Evolutionary conservation across 30 jellyfish, hydroid and myxozoan genomes (phyloP).

Genomic region (Phacellophora camtschatica): DNA sequence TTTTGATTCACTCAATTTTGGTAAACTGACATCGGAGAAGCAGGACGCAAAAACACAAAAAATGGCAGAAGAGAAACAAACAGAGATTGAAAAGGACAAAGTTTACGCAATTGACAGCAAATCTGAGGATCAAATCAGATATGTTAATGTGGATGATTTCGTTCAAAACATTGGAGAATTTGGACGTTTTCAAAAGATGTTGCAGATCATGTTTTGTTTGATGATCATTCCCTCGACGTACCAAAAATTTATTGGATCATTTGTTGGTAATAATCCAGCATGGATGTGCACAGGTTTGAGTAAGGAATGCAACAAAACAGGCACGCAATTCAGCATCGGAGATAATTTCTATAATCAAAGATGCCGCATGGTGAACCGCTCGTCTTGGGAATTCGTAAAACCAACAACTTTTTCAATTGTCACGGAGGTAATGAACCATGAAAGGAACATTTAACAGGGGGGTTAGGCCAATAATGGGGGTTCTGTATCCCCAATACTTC

Average conservation of each 20-base stretch:
- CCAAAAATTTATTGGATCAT: slow-evolving; percentile 77
- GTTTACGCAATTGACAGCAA: too few species aligned
- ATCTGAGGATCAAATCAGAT: too few species aligned
- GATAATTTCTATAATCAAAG: slow-evolving; percentile 38
- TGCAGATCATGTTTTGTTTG: slow-evolving; percentile 64
- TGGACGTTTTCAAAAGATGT: slow-evolving; percentile 65
- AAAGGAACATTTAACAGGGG: too few species aligned
- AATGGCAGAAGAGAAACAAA: too few species aligned
- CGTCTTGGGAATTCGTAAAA: slow-evolving; percentile 71
- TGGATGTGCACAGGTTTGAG: slow-evolving; percentile 69
- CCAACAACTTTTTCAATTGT: slow-evolving; percentile 81
- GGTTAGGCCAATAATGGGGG: too few species aligned
- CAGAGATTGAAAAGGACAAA: too few species aligned
- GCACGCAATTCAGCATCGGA: not conserved
- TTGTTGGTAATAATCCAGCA: slow-evolving; percentile 72
- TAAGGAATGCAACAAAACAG: slow-evolving; percentile 73
- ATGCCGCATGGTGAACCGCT: slow-evolving; percentile 62
- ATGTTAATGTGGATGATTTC: slow-evolving; percentile 75
- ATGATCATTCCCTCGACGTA: slow-evolving; percentile 79
- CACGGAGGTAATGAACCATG: slow-evolving; percentile 86
- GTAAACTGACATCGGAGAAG: too few species aligned
- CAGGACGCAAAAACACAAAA: too few species aligned
- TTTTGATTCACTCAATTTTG: too few species aligned
- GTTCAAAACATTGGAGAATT: slow-evolving; percentile 77
- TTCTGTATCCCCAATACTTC: too few species aligned